phyloP scores from a whole-genome alignment of 2,113 vertebrate species.

The Cynopterus brachyotis region DNA sequence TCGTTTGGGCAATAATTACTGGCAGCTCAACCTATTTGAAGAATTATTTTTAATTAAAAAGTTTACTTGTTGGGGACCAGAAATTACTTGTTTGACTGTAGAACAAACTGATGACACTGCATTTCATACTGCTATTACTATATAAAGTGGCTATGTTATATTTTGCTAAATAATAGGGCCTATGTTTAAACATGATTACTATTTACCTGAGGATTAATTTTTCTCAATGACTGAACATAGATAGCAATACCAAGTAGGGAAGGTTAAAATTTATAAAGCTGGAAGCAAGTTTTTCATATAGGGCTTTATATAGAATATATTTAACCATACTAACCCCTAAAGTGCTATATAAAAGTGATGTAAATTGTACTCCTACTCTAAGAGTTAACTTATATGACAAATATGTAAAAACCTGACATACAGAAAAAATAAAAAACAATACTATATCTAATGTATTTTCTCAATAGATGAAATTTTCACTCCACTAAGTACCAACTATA shows the following conservation, averaged over 20 bases:
- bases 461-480: neutral
- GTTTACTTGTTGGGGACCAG: neutral
- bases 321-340: neutral
- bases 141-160: neutral
- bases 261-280: neutral
- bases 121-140: rapidly evolving
- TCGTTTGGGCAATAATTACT: neutral
- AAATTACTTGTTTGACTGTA: neutral
- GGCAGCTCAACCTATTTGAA: neutral
- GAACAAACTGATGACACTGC: neutral
- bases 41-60: neutral
- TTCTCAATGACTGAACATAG: neutral
- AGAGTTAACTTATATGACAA: neutral
- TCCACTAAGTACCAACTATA: neutral
- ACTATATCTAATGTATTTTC: neutral
- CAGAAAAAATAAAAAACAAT: neutral
- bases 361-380: neutral
- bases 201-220: neutral
- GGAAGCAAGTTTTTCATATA: neutral
- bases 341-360: neutral
- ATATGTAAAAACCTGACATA: neutral
- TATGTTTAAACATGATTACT: neutral
- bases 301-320: neutral
- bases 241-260: neutral
- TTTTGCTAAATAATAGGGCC: neutral